Base-by-base conservation (phyloP, 2,113 vertebrate species). In the Cyanoderma ruficeps region DNA sequence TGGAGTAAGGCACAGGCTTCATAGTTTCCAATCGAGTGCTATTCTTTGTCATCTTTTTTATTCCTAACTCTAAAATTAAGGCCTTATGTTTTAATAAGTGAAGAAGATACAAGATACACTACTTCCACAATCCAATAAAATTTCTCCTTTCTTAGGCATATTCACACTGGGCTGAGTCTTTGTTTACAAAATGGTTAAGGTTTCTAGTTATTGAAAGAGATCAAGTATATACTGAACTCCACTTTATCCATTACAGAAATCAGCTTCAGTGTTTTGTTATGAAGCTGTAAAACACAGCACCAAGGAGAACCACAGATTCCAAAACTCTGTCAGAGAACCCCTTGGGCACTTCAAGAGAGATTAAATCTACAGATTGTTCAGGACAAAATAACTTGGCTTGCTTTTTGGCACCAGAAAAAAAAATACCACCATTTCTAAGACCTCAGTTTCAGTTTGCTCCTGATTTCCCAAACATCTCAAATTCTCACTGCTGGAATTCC, bases 401-500 rank as follows among this genome's bases (percentile, higher is more conserved):
- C 79, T 83, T 86, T 86, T 77, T 95, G 95, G 95, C 87, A 88
- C 16, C 42, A 91, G 87, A 80, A 94, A 84, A 95, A 91, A 94
- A 83, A 94, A 95, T 31, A 91, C 71, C 87, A 93, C 88, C 79
- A 94, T 90, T 94, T 96, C 80, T 83, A 96, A 96, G 85, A 93
- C 93, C 82, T 96, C 94, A 88, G 90, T 90, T 97, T 96, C 93
- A 96, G 90, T 96, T 95, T 85, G 95, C 89, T 94, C 55, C 91
- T 88, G 87, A 97, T 96, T 94, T 97, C 96, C 94, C 94, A 96
- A 97, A 97, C 94, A 93, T 94, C 95, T 96, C 94, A 95, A 80
- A 83, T 95, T 95, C 84, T 87, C 91, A 85, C 91, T 96, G 91
- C 50, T 96, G 94, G 93, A 96, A 94, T 96, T 96, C 67, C 74